Percentiles rank a stretch among this genome's conserved stretches.
Evolutionary conservation across 2,797 vertebrate species (phyloP).

Genomic region (Falco biarmicus): DNA sequence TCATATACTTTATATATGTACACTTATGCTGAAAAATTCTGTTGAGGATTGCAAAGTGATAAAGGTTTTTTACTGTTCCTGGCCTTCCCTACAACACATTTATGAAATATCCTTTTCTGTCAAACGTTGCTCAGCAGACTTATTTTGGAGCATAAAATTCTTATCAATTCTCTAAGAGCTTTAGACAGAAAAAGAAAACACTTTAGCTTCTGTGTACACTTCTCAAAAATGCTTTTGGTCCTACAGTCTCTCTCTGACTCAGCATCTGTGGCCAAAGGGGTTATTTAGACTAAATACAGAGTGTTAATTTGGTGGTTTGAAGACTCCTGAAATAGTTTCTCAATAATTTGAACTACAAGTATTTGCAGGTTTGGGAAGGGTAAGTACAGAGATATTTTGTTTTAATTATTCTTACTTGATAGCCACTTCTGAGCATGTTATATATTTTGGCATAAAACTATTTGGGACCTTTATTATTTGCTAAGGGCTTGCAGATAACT

Average conservation of each 20-base stretch:
- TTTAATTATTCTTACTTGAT: not conserved
- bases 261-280: not conserved
- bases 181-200: not conserved
- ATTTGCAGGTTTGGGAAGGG: not conserved
- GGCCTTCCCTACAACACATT: not conserved
- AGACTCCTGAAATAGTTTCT: not conserved
- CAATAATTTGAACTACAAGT: not conserved
- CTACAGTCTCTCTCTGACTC: not conserved
- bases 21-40: not conserved
- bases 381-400: not conserved
- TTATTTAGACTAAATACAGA: not conserved
- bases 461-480: not conserved
- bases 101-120: not conserved
- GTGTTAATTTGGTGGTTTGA: not conserved
- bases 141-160: not conserved
- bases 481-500: not conserved
- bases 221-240: not conserved
- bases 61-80: not conserved
- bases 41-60: not conserved
- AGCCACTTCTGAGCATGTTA: not conserved
- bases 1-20: not conserved
- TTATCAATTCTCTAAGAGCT: not conserved
- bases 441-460: not conserved
- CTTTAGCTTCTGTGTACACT: not conserved
- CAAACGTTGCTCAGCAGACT: not conserved